Percentiles rank a stretch among this genome's conserved stretches.
phyloP scores from a whole-genome alignment of 2,888 invertebrate genomes.

The Rhagophthalmus giganteus region DNA sequence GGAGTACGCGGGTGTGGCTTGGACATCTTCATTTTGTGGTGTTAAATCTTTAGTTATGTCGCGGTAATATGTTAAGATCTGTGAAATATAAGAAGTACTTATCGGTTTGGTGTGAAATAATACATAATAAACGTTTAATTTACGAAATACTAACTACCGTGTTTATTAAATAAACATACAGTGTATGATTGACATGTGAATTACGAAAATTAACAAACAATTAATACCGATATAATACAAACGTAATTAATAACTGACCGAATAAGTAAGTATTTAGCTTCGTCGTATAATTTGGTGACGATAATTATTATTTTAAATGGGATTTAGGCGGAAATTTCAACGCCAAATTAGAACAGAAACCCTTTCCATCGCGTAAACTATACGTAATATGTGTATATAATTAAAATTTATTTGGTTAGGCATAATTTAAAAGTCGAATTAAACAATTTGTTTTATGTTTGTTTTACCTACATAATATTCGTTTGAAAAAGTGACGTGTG shows the following conservation, averaged over 20 bases:
- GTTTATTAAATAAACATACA: constrained; percentile 50
- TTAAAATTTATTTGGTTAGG: too few species aligned
- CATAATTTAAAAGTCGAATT: too few species aligned
- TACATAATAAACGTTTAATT: constrained; percentile 55
- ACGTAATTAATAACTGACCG: neutral
- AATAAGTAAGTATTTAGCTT: neutral
- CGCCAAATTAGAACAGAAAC: neutral
- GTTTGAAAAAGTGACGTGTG: too few species aligned
- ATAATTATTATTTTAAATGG: neutral
- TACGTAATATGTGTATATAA: too few species aligned
- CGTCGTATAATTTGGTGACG: neutral
- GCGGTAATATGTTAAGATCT: constrained; percentile 52
- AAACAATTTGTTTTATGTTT: too few species aligned
- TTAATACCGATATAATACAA: neutral
- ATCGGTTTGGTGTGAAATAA: constrained; percentile 57
- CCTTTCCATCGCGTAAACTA: too few species aligned
- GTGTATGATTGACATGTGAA: constrained; percentile 45
- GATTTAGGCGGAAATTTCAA: constrained; percentile 1
- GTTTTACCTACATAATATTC: too few species aligned
- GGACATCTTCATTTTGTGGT: constrained; percentile 44
- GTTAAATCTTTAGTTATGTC: constrained; percentile 48
- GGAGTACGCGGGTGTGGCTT: constrained; percentile 42
- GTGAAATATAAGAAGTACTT: constrained; percentile 54
- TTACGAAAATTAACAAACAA: constrained; percentile 19
- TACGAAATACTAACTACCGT: constrained; percentile 50